Evolutionary conservation across 1,140 invertebrate genomes (phyloP), one percentile per base, ranked within the genome.

Genomic region (Calephelis virginiensis): DNA sequence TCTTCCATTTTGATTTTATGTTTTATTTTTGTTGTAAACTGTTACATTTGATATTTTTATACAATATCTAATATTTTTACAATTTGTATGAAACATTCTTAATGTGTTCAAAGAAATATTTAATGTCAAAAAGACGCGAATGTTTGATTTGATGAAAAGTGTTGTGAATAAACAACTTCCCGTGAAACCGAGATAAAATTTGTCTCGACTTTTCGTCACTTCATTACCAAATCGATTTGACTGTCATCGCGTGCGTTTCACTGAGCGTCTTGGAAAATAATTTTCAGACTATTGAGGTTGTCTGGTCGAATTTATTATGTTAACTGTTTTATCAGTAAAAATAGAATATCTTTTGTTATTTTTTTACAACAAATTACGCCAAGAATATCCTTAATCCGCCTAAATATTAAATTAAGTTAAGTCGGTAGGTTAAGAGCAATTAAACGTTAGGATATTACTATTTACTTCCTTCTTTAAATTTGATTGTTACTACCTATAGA

Each of bases 221-320:
- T 73, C 68, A 67, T 75, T 73, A 75, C 47, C 11, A 53, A 38
- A 72, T 49, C 71, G 66, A 73, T 75, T 63, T 63, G 49, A 11
- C 69, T 75, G 71, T 75, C 71, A 66, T 17, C 70, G 68, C 46
- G 50, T 6, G 40, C 17, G 50, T 13, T 45, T 56, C 66, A 66
- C 53, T 47, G 37, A 63, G 61, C 49, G 37, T 46, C 50, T 63
- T 59, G 38, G 38, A 40, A 67, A 37, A 17, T 61, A n/a, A 67
- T 60, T 67, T 61, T 67, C 60, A 67, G 47, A 40, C 59, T 61
- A 60, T 28, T 63, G n/a, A 37, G 45, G 49, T 62, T 47, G 64
- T 43, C 12, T 56, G 53, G n/a, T 59, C 10, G 37, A 38, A 59
- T 59, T 59, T 37, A 38, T 38, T 38, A 37, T 59, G 38, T 59